Conservation (phyloP, 1,140 invertebrate genomes). For the Drosophila ohnishii region DNA sequence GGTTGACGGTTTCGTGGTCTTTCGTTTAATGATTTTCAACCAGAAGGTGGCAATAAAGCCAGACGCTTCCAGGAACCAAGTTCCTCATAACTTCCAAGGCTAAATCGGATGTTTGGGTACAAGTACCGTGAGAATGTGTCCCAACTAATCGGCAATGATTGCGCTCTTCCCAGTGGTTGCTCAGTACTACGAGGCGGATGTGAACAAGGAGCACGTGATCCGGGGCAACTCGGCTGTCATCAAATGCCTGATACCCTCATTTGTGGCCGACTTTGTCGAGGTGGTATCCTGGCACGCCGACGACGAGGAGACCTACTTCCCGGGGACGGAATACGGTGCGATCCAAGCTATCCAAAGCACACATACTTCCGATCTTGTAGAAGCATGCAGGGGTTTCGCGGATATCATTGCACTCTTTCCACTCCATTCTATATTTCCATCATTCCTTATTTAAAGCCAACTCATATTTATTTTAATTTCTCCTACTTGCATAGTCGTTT, state of each 20-base stretch:
- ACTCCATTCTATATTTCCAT: conserved; percentile 34
- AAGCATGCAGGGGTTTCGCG: conserved; percentile 50
- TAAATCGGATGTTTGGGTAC: conserved; percentile 34
- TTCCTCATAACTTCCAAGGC: conserved; percentile 40
- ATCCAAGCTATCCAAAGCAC: conserved; percentile 8
- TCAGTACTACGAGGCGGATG: conserved; percentile 94
- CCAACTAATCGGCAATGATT: conserved; percentile 22
- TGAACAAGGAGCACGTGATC: conserved; percentile 96
- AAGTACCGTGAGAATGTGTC: conserved; percentile 59
- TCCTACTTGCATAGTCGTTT: conserved; percentile 87
- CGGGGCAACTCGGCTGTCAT: conserved; percentile 95
- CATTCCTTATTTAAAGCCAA: conserved; percentile 40
- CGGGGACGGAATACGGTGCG: conserved; percentile 82
- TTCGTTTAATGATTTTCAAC: conserved; percentile 59
- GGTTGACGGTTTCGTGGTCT: conserved; percentile 36
- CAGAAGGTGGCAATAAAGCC: conserved; percentile 37
- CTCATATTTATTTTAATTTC: conserved; percentile 64
- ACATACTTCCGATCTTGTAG: conserved; percentile 50
- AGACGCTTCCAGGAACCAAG: conserved; percentile 50
- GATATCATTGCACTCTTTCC: conserved; percentile 25
- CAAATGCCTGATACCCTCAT: conserved; percentile 96
- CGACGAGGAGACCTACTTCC: conserved; percentile 87
- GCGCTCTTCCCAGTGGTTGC: conserved; percentile 88
- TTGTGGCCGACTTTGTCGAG: conserved; percentile 95
- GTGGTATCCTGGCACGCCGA: conserved; percentile 94